These are phyloP conservation scores for Shinisaurus crocodilurus DNA, from an alignment of 2,113 vertebrate species.

Conservation along the genomic window DNA sequence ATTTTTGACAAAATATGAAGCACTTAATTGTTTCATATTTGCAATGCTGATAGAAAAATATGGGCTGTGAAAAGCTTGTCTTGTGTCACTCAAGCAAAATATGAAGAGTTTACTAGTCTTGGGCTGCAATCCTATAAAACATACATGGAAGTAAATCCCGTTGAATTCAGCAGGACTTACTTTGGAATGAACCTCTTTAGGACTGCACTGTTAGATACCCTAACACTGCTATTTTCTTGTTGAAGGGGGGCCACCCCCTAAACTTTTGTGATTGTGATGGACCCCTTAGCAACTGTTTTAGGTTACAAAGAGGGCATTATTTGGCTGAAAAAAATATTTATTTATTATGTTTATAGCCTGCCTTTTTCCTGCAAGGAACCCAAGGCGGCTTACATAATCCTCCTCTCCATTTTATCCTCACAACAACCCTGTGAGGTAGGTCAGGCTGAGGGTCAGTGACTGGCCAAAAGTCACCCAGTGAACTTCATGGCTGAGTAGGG, in stretches of 20 bases:
- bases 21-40: constrained; percentile 42
- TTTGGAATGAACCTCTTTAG: not conserved
- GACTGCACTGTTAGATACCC: not conserved
- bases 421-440: too few relatives aligned
- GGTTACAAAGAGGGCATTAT: too few relatives aligned
- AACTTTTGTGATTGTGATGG: too few relatives aligned
- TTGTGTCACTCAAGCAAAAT: not conserved
- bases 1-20: constrained; percentile 56
- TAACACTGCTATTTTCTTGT: not conserved
- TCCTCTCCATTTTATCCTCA: too few relatives aligned
- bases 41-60: constrained; percentile 3
- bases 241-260: not conserved
- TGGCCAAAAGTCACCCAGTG: too few relatives aligned
- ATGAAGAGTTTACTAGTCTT: not conserved
- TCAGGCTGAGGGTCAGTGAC: too few relatives aligned
- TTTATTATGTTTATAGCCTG: too few relatives aligned
- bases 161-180: not conserved
- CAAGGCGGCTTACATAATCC: too few relatives aligned
- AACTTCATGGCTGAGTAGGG: too few relatives aligned
- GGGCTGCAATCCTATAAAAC: not conserved
- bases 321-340: too few relatives aligned
- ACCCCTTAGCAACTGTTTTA: too few relatives aligned
- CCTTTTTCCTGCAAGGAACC: too few relatives aligned
- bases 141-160: not conserved
- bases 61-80: not conserved